phyloP scores from a whole-genome alignment of 2,888 invertebrate genomes.

The Dascillus cervinus region DNA sequence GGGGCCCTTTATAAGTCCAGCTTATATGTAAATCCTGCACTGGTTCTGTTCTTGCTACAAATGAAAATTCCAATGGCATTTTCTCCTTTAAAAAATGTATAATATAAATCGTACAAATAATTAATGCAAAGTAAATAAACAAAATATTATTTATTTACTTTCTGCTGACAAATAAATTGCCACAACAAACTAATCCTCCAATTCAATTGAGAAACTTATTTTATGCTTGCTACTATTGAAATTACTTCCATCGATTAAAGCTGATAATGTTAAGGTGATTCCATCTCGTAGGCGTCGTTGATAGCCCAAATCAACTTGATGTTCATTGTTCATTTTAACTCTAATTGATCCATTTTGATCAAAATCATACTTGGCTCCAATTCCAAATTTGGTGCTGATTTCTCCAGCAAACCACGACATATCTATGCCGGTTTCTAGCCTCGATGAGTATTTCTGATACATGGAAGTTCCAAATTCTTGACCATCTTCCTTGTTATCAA shows the following conservation, averaged over 20 bases:
- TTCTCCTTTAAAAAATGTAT: too few relatives aligned
- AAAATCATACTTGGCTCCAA: constrained; percentile 81
- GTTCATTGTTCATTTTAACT: constrained; percentile 91
- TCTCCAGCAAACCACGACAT: constrained; percentile 88
- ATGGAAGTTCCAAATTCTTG: constrained; percentile 88
- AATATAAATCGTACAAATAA: too few relatives aligned
- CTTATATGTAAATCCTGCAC: too few relatives aligned
- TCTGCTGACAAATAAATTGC: too few relatives aligned
- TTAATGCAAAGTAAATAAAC: too few relatives aligned
- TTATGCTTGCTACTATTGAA: constrained; percentile 97
- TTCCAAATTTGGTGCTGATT: constrained; percentile 84
- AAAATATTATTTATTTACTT: too few relatives aligned
- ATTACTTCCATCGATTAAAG: constrained; percentile 92
- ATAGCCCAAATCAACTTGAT: constrained; percentile 90
- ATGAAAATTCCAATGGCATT: too few relatives aligned
- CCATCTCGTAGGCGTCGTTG: constrained; percentile 89
- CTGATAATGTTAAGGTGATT: constrained; percentile 82
- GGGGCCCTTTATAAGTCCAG: too few relatives aligned
- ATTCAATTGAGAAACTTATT: constrained; percentile 88
- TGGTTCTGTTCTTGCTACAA: too few relatives aligned
- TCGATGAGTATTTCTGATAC: constrained; percentile 83
- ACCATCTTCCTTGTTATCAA: constrained; percentile 76
- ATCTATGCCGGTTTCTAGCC: constrained; percentile 82
- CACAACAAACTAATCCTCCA: too few relatives aligned
- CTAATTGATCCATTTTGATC: constrained; percentile 78